Conservation (phyloP, 1,140 invertebrate genomes). For the Magallana ariakensis region DNA sequence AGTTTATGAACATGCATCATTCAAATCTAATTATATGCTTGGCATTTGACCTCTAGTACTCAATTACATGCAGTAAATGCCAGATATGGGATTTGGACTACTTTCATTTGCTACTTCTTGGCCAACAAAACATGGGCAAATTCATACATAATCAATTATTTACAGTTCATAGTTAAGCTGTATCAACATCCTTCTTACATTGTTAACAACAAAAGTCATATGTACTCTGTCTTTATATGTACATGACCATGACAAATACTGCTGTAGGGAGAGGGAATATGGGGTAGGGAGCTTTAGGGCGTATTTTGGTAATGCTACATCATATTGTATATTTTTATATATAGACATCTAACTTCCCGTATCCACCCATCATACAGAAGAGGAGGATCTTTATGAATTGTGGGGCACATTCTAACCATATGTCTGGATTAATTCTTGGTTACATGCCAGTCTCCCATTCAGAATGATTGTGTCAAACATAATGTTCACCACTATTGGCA, state of each 20-base stretch:
- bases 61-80: neutral
- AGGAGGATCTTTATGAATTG: neutral
- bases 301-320: neutral
- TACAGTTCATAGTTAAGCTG: neutral
- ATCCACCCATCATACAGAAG: neutral
- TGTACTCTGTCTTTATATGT: neutral
- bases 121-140: neutral
- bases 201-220: neutral
- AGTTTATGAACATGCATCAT: too few species aligned
- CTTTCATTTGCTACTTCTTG: neutral
- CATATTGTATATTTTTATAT: neutral
- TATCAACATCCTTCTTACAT: neutral
- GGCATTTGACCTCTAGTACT: too few species aligned
- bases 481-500: neutral
- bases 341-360: neutral
- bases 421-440: neutral
- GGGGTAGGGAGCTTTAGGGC: neutral
- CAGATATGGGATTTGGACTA: neutral
- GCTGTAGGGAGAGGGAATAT: neutral
- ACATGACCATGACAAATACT: neutral
- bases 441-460: neutral
- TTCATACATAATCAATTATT: neutral
- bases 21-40: too few species aligned
- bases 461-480: slow-evolving; percentile 19
- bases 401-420: neutral